These are phyloP conservation scores for Scalopus aquaticus DNA, from an alignment of 2,113 vertebrate genomes.

Conservation along the genomic window DNA sequence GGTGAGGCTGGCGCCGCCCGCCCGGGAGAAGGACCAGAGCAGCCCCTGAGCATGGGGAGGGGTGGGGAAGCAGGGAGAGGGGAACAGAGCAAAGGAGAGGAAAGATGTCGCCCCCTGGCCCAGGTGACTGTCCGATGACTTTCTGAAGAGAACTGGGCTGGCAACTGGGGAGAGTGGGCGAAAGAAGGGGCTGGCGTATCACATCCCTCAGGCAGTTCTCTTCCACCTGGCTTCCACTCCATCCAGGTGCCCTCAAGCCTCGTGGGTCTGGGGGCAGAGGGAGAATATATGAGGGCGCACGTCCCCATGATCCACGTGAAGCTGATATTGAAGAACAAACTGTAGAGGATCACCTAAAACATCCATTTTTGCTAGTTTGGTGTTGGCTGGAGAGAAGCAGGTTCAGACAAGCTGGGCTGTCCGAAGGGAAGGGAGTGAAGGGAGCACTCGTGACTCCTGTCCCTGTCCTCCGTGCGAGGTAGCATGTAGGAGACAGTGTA, in stretches of 20 bases:
- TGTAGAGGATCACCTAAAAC: conserved; percentile 26
- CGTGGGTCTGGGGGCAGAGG: neutral
- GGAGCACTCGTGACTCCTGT: neutral
- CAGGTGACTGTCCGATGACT: neutral
- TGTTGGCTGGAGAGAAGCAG: neutral
- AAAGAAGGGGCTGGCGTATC: neutral
- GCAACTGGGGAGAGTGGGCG: neutral
- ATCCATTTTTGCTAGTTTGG: neutral
- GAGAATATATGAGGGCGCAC: neutral
- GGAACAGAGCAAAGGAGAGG: neutral
- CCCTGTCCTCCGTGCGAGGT: neutral
- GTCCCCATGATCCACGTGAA: conserved; percentile 18
- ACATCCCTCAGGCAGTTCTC: neutral
- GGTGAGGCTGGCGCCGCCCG: conserved; percentile 84
- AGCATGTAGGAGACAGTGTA: neutral
- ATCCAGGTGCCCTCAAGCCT: neutral
- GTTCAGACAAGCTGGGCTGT: neutral
- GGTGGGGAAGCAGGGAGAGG: neutral
- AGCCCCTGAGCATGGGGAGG: neutral
- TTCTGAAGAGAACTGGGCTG: neutral
- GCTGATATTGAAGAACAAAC: neutral
- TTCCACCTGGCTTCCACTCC: neutral
- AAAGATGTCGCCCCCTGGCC: neutral
- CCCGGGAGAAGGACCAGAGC: neutral
- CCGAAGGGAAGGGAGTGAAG: neutral